Percentiles rank a stretch among this genome's conserved stretches.
phyloP scores from a whole-genome alignment of 1,140 invertebrate genomes.

The Drosophila melanica region DNA sequence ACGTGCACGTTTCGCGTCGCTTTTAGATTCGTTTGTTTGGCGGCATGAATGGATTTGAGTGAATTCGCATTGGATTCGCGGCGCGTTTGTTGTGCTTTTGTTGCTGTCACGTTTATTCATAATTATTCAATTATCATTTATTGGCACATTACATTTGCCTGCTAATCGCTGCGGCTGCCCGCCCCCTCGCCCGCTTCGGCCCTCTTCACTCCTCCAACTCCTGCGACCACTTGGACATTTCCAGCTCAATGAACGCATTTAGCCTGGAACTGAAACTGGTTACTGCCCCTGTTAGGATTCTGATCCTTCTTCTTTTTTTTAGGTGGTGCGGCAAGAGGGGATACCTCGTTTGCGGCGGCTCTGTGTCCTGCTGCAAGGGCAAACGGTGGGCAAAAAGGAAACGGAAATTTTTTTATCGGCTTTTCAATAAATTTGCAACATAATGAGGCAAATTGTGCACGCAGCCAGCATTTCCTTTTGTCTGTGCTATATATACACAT shows the following conservation, averaged over 20 bases:
- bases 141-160: constrained; percentile 36
- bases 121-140: constrained; percentile 38
- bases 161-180: constrained; percentile 6
- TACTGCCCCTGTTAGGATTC: too few species aligned
- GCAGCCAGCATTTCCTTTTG: neutral
- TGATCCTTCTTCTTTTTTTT: too few species aligned
- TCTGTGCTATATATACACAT: constrained; percentile 4
- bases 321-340: too few species aligned
- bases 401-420: constrained; percentile 65
- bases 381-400: constrained; percentile 57
- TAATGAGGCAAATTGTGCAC: constrained; percentile 44
- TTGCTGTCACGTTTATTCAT: constrained; percentile 49
- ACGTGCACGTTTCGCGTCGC: constrained; percentile 25
- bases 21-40: constrained; percentile 34
- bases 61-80: constrained; percentile 20
- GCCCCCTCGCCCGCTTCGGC: too few species aligned
- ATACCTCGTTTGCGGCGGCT: constrained; percentile 5
- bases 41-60: constrained; percentile 28
- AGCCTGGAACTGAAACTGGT: constrained; percentile 14
- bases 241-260: constrained; percentile 64
- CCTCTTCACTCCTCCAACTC: too few species aligned
- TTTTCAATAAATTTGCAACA: constrained; percentile 76
- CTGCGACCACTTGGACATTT: constrained; percentile 63
- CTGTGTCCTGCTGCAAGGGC: constrained; percentile 43
- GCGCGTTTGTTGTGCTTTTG: constrained; percentile 6